Evolutionary conservation across 1,140 invertebrate genomes (phyloP).

Genomic region (Papilio polytes): DNA sequence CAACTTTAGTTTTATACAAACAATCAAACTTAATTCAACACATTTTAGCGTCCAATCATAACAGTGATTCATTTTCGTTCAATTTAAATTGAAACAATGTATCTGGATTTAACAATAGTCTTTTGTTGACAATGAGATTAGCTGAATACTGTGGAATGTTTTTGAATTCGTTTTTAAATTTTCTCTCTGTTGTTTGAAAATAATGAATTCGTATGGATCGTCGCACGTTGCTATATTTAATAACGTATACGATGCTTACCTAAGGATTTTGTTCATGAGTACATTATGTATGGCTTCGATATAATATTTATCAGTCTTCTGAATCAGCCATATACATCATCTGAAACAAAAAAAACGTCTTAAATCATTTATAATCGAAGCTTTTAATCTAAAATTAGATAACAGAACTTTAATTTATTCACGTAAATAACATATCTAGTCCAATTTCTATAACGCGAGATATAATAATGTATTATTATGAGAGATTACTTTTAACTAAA

Average conservation of each 20-base stretch:
- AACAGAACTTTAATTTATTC: constrained; percentile 32
- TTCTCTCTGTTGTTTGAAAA: constrained; percentile 75
- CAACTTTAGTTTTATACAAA: constrained; percentile 69
- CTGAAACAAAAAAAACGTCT: constrained; percentile 64
- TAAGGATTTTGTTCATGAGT: constrained; percentile 59
- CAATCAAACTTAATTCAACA: constrained; percentile 79
- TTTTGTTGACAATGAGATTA: constrained; percentile 81
- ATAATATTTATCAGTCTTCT: constrained; percentile 74
- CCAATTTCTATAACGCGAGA: constrained; percentile 9
- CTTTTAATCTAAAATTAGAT: constrained; percentile 36
- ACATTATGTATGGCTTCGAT: constrained; percentile 68
- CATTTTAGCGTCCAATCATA: constrained; percentile 78
- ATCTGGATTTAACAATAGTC: constrained; percentile 76
- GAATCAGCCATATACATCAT: constrained; percentile 63
- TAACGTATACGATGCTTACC: constrained; percentile 48
- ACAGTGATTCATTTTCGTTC: constrained; percentile 81
- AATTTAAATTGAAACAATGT: constrained; percentile 81
- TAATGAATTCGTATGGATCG: constrained; percentile 61
- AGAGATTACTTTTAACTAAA: constrained; percentile 63
- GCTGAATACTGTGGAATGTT: constrained; percentile 81
- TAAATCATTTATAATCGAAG: constrained; percentile 44
- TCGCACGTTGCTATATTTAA: constrained; percentile 47
- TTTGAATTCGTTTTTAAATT: constrained; percentile 73
- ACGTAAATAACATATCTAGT: constrained; percentile 55
- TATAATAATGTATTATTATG: constrained; percentile 39